Conservation (phyloP, 2,113 vertebrate genomes). For the Zosterops japonicus region DNA sequence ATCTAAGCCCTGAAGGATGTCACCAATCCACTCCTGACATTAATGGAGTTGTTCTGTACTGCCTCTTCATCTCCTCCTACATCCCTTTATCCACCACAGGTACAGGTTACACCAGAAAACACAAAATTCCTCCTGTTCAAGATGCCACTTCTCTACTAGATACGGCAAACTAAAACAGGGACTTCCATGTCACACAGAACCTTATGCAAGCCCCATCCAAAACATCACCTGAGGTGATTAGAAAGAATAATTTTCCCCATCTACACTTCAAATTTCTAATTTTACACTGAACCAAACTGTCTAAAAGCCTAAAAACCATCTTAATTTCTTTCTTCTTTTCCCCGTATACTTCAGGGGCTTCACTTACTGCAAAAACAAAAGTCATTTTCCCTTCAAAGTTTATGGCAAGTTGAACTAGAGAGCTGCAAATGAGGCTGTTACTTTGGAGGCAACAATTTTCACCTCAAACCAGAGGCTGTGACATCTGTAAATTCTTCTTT, state of each 20-base stretch:
- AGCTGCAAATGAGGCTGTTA: background rate
- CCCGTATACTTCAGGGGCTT: background rate
- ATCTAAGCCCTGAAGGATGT: background rate
- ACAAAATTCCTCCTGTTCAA: background rate
- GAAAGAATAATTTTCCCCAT: background rate
- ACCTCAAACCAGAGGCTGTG: background rate
- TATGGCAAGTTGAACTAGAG: background rate
- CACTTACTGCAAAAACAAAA: background rate
- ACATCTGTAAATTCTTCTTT: background rate
- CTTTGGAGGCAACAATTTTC: background rate
- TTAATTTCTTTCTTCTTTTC: background rate
- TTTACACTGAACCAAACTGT: background rate
- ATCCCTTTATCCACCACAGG: background rate
- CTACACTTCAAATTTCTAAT: background rate
- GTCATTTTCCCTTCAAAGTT: background rate
- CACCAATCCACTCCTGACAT: background rate
- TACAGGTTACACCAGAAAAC: background rate
- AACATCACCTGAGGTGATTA: background rate
- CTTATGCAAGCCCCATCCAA: background rate
- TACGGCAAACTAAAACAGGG: rapidly evolving
- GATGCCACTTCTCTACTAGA: background rate
- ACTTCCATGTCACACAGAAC: rapidly evolving
- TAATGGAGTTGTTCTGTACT: background rate
- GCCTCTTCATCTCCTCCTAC: background rate
- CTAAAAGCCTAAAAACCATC: background rate